Evolutionary conservation across 2,888 invertebrate species (phyloP).

Genomic region (Luperina nickerlii): DNA sequence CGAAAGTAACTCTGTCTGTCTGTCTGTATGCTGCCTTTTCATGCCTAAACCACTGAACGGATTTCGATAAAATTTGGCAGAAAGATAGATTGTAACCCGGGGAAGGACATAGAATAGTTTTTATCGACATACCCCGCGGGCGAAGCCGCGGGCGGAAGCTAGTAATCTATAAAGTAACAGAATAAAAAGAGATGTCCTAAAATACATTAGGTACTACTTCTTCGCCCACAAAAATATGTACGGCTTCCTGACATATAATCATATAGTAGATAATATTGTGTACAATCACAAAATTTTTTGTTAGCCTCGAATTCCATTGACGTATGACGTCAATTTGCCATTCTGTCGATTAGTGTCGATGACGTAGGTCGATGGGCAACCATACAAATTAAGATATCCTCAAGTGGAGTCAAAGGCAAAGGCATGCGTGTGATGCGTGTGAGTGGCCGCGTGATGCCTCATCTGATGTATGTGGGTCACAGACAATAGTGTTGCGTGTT

Average conservation of each 20-base stretch:
- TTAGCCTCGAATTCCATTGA: slow-evolving; percentile 47
- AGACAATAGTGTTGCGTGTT: slow-evolving; percentile 77
- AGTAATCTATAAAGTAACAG: not conserved
- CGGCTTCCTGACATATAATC: slow-evolving; percentile 1
- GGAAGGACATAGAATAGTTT: too few relatives aligned
- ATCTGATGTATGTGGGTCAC: slow-evolving; percentile 73
- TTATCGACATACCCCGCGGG: too few relatives aligned
- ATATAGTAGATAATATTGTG: slow-evolving; percentile 26
- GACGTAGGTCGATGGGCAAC: slow-evolving; percentile 67
- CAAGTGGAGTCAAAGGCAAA: slow-evolving; percentile 61
- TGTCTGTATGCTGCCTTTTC: too few relatives aligned
- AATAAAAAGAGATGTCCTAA: not conserved
- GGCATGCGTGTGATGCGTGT: slow-evolving; percentile 65
- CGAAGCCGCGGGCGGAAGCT: too few relatives aligned
- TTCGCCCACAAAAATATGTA: not conserved
- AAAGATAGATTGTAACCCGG: too few relatives aligned
- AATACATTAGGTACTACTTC: not conserved
- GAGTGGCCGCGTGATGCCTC: slow-evolving; percentile 43
- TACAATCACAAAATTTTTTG: slow-evolving; percentile 45
- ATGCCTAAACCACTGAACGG: too few relatives aligned
- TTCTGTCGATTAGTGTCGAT: slow-evolving; percentile 71
- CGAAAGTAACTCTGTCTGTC: too few relatives aligned
- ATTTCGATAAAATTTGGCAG: too few relatives aligned
- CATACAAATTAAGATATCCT: slow-evolving; percentile 66
- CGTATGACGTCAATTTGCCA: slow-evolving; percentile 68